A percentile compares a stretch with the other conserved stretches of the same genome.
These are phyloP conservation scores for Amphiura filiformis DNA, from an alignment of 35 echinoderm and acorn worm genomes.

Conservation along the genomic window DNA sequence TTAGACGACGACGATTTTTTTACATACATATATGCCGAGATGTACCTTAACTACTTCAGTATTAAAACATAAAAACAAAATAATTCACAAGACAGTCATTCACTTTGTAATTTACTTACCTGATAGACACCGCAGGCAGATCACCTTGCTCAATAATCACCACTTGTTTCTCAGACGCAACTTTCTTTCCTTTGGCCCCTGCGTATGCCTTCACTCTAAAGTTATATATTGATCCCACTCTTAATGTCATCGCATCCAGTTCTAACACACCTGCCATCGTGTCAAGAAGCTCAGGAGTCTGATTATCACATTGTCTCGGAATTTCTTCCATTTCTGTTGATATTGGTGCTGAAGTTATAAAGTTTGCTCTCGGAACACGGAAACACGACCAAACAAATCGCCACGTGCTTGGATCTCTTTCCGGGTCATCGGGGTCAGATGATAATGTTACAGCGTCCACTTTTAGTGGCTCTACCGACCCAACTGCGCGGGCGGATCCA, in stretches of 20 bases:
- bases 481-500: slow-evolving; percentile 40
- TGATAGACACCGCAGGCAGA: slow-evolving; percentile 6
- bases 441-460: slow-evolving; percentile 16
- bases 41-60: too few relatives aligned
- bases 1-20: too few relatives aligned
- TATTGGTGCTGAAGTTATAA: not conserved
- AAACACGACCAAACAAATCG: slow-evolving; percentile 30
- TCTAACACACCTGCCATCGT: not conserved
- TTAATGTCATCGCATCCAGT: not conserved
- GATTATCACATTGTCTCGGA: not conserved
- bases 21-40: too few relatives aligned
- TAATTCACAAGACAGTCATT: too few relatives aligned
- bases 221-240: not conserved
- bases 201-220: not conserved
- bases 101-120: too few relatives aligned
- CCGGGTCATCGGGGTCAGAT: slow-evolving; percentile 23
- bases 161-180: not conserved
- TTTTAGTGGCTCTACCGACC: not conserved
- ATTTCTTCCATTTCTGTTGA: slow-evolving; percentile 18
- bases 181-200: not conserved
- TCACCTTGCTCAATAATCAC: not conserved
- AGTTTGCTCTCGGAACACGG: not conserved
- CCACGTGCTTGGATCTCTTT: slow-evolving; percentile 2
- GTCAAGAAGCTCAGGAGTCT: not conserved
- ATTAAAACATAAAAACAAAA: too few relatives aligned